Evolutionary conservation across 92 coral and sea anemone genomes (phyloP), one percentile per base, ranked within the genome.

Genomic region (Plumapathes pennacea): DNA sequence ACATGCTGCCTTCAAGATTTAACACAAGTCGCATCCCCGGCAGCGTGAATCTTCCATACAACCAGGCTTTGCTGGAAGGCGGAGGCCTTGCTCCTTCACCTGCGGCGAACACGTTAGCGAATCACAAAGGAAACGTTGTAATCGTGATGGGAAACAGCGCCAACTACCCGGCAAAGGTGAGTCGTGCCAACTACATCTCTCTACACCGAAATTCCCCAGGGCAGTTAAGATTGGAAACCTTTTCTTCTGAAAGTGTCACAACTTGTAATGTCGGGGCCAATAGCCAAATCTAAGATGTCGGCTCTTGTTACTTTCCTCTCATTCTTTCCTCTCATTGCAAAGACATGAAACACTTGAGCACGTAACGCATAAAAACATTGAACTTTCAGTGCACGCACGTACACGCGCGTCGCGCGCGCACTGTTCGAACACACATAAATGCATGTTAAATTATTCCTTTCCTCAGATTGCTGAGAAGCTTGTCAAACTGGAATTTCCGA

Each of bases 41-140:
- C 26, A 92, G 96, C 54, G 84, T 92, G 6, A 92, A 88, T 62
- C 77, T 88, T 31, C 98, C 98, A 17, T 88, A 82, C 41, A 88
- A 92, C 64, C 98, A 92, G 70, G 95, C 94, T 24, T 92, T 92
- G 62, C 86, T 85, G 4, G 98, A 92, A 57, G 86, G 82, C 14
- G 92, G 89, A 27, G 92, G 88, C 32, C 88, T 92, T 12, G 89
- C 85, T 4, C 86, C 88, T 6, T 84, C 87, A 14, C 38, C 85
- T 36, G 88, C 85, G 34, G 72, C 89, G 5, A 71, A 70, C 18
- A 74, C 85, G 4, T 72, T 88, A 33, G 57, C 63, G 22, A 79
- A 44, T 42, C 84, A 85, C 34, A 92, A 77, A 71, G 98, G 98
- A 24, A 82, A 84, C 67, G 76, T 88, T 32, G 81, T 92, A 5